Evolutionary conservation across 2,888 invertebrate genomes (phyloP).

Genomic region (Cosmia trapezina): DNA sequence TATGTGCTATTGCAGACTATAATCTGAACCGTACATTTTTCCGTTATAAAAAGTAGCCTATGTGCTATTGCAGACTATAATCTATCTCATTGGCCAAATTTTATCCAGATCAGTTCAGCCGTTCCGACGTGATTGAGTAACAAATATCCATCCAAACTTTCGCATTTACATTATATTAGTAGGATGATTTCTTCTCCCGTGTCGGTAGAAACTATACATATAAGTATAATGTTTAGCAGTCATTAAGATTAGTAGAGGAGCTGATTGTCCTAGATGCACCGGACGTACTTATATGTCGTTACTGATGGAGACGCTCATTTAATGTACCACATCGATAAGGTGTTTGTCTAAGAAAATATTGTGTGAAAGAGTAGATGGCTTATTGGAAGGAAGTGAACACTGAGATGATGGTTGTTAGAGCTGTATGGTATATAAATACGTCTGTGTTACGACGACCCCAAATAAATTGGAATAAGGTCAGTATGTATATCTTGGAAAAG

Average conservation of each 20-base stretch:
- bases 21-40: too few relatives aligned
- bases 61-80: too few relatives aligned
- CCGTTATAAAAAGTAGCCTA: too few relatives aligned
- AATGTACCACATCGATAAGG: background rate
- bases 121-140: too few relatives aligned
- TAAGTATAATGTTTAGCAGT: background rate
- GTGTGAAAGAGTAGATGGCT: background rate
- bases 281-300: conserved; percentile 10
- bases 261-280: conserved; percentile 13
- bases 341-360: background rate
- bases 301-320: background rate
- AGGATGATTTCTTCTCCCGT: conserved; percentile 11
- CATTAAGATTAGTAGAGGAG: background rate
- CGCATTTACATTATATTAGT: conserved; percentile 8
- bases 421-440: background rate
- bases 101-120: too few relatives aligned
- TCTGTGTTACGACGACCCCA: background rate
- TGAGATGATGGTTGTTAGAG: background rate
- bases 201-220: background rate
- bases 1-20: too few relatives aligned
- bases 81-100: too few relatives aligned
- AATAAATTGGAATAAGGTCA: background rate
- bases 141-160: too few relatives aligned
- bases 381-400: background rate
- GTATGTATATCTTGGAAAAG: background rate